Conservation (phyloP, 2,888 invertebrate species). For the Eremobia ochroleuca region DNA sequence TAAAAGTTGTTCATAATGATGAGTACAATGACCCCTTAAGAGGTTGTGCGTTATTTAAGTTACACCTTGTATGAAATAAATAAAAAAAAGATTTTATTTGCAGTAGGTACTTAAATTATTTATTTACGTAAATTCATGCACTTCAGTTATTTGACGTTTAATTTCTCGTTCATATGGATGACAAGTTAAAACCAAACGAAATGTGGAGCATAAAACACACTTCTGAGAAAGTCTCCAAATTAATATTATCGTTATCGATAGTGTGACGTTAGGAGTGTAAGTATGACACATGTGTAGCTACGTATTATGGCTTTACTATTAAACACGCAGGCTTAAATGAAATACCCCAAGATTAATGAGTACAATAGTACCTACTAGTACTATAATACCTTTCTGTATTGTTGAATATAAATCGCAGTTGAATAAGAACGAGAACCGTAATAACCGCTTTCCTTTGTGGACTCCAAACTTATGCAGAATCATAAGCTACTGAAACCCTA, state of each 20-base stretch:
- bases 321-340: not conserved
- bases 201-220: not conserved
- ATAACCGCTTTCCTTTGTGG: slow-evolving; percentile 45
- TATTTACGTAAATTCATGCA: not conserved
- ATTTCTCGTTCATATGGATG: not conserved
- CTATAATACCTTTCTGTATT: not conserved
- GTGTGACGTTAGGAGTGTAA: too few relatives aligned
- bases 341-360: slow-evolving; percentile 4
- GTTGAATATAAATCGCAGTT: slow-evolving; percentile 53
- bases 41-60: too few relatives aligned
- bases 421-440: slow-evolving; percentile 40
- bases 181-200: not conserved
- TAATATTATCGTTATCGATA: not conserved
- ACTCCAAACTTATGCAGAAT: slow-evolving; percentile 52
- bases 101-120: not conserved
- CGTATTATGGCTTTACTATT: not conserved
- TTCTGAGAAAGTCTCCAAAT: not conserved
- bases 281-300: not conserved
- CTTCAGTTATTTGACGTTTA: not conserved
- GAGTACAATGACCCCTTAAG: too few relatives aligned
- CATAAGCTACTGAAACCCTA: slow-evolving; percentile 40
- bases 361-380: not conserved
- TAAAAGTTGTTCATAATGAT: too few relatives aligned
- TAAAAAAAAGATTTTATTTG: not conserved
- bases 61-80: too few relatives aligned